Base-by-base conservation (phyloP, 2,113 vertebrate species). In the Marmota monax region DNA sequence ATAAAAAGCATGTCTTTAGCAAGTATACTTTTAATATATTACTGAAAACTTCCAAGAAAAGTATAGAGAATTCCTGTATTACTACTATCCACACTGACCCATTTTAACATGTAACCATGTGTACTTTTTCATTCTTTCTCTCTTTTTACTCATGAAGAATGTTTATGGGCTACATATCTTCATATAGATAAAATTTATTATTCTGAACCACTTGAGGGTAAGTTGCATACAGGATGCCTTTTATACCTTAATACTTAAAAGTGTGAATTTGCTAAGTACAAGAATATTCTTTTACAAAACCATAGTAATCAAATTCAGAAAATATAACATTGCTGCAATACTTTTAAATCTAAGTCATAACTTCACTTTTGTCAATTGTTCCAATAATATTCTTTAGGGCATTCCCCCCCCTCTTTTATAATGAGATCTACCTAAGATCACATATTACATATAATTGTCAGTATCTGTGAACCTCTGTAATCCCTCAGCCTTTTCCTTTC, bases 271-370 rank as follows among this genome's bases (percentile, higher is more conserved):
- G 34, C 25, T 76, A 37, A 76, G 90, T 48, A 51, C 42, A 84
- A 84, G 70, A 92, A 76, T 74, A 63, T 88, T 80, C 58, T 94
- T 42, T 77, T 29, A 83, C 14, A 65, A n/a, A 65, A 94, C 29
- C 29, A 29, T 25, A 89, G n/a, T 73, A 89, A 77, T 42, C 86
- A 84, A 90, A 69, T 58, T 89, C 51, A 58, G 39, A 20, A 70
- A 53, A 63, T 34, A 65, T 5, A 73, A 65, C 65, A 86, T 32
- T 76, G n/a, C 88, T 37, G 42, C 12, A 84, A 39, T 39, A 39
- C 51, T 69, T 86, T 53, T 56, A 95, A 88, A 32, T 37, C 2
- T 58, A 92, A 32, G 53, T n/a, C 37, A 83, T 69, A 76, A 69
- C 20, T 69, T 12, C 45, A 74, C 20, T 58, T 92, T 56, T 85